Percentiles rank a stretch among this genome's conserved stretches.
Conservation (phyloP, 2,797 vertebrate species). For the Acanthurus lineatus region DNA sequence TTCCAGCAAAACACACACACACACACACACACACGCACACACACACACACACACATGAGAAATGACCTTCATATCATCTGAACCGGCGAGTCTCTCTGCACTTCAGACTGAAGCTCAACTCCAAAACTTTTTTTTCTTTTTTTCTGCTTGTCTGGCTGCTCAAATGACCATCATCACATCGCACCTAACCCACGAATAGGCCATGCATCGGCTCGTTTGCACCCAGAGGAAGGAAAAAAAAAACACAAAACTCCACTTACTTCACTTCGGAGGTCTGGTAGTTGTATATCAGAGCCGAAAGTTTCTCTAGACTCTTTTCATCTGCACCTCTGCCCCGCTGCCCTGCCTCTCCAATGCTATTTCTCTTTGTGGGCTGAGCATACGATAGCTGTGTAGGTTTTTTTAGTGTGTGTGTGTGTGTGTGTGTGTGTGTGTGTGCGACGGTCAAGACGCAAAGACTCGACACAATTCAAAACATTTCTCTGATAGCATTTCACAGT, state of each 20-base stretch:
- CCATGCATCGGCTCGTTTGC: constrained; percentile 27
- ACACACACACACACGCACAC: not conserved
- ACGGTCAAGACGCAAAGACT: too few relatives aligned
- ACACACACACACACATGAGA: not conserved
- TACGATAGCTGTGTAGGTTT: constrained; percentile 74
- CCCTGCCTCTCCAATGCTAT: constrained; percentile 75
- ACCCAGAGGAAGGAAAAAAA: constrained; percentile 29
- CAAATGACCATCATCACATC: constrained; percentile 36
- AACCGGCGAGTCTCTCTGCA: constrained; percentile 13
- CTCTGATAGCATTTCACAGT: too few relatives aligned
- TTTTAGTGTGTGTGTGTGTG: constrained; percentile 56
- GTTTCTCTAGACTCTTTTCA: constrained; percentile 78
- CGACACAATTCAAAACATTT: too few relatives aligned
- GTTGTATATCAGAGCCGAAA: constrained; percentile 77
- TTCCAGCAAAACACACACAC: not conserved
- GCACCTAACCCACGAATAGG: constrained; percentile 17
- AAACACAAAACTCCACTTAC: constrained; percentile 76
- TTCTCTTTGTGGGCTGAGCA: constrained; percentile 82
- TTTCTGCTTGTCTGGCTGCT: constrained; percentile 34
- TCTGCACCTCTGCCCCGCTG: constrained; percentile 78
- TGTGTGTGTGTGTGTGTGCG: constrained; percentile 63
- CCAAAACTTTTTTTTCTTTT: constrained; percentile 22
- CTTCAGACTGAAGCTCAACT: not conserved
- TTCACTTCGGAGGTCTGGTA: constrained; percentile 81
- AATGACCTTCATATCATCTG: constrained; percentile 31